Conservation (phyloP, 2,888 invertebrate species). For the Rotaria magnacalcarata region DNA sequence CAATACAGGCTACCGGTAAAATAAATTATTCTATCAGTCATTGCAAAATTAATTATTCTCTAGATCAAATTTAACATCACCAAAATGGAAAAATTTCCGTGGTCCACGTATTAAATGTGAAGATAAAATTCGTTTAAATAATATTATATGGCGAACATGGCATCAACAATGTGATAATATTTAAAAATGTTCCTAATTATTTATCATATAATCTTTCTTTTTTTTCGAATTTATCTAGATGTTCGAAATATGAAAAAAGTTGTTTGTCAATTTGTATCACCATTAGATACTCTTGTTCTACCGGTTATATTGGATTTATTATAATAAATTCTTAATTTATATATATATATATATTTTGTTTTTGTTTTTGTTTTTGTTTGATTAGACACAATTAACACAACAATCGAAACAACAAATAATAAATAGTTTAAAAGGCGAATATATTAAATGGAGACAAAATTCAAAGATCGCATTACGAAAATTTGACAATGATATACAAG, state of each 20-base stretch:
- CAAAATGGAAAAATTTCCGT: conserved; percentile 99
- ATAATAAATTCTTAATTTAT: too few species aligned
- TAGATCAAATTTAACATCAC: conserved; percentile 64
- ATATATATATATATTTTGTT: too few species aligned
- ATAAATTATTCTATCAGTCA: neutral
- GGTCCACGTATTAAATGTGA: conserved; percentile 93
- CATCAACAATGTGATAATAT: conserved; percentile 79
- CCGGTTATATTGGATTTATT: neutral
- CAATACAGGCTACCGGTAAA: neutral
- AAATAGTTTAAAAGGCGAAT: conserved; percentile 22
- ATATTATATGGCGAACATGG: conserved; percentile 99
- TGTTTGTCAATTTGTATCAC: conserved; percentile 25
- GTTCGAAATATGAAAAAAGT: neutral
- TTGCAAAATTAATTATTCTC: too few species aligned
- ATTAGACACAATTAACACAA: neutral
- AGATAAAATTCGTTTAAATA: conserved; percentile 96
- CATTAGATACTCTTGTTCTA: conserved; percentile 7
- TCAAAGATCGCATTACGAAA: conserved; percentile 12
- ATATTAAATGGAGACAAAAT: conserved; percentile 34
- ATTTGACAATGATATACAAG: neutral
- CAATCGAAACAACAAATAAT: conserved; percentile 11
- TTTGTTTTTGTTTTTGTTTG: neutral
- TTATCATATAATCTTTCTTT: neutral
- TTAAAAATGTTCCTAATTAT: neutral
- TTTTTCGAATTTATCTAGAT: neutral